A percentile compares a stretch with the other conserved stretches of the same genome.
Conservation (phyloP, 2,888 invertebrate species). For the Aquatica leii region DNA sequence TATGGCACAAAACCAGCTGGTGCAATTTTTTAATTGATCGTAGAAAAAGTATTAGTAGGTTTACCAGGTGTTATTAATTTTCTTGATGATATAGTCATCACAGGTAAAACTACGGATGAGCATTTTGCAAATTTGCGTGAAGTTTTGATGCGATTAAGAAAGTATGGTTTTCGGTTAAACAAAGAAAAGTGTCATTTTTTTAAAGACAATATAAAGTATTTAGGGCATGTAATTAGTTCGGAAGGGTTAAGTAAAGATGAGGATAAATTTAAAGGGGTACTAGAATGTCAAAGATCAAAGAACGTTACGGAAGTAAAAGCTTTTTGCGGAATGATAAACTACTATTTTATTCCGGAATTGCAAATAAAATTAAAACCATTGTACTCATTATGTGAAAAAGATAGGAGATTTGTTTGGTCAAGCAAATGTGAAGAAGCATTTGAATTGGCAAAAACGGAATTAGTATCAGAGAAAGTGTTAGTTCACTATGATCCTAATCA, state of each 20-base stretch:
- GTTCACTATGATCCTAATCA: conserved; percentile 14
- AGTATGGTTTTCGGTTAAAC: background rate
- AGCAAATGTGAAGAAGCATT: conserved; percentile 18
- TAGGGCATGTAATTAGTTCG: background rate
- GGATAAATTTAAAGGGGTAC: background rate
- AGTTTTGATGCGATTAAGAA: background rate
- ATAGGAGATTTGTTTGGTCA: conserved; percentile 17
- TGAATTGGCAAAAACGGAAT: conserved; percentile 9
- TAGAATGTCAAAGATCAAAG: background rate
- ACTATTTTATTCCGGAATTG: background rate
- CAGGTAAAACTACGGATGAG: too few relatives aligned
- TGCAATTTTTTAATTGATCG: background rate
- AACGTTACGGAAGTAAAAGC: background rate
- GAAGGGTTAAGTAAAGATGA: background rate
- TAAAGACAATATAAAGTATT: background rate
- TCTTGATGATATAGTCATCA: too few relatives aligned
- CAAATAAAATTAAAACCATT: conserved; percentile 9
- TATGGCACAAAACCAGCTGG: conserved; percentile 52
- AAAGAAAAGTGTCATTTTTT: background rate
- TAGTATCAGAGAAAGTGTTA: conserved; percentile 4
- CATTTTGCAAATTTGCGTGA: background rate
- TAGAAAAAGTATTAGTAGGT: background rate
- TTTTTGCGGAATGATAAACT: conserved; percentile 4
- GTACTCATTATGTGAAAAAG: conserved; percentile 15
- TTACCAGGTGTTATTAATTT: conserved; percentile 14